Conservation (phyloP, 2,113 vertebrate genomes). For the Deroptyus accipitrinus region DNA sequence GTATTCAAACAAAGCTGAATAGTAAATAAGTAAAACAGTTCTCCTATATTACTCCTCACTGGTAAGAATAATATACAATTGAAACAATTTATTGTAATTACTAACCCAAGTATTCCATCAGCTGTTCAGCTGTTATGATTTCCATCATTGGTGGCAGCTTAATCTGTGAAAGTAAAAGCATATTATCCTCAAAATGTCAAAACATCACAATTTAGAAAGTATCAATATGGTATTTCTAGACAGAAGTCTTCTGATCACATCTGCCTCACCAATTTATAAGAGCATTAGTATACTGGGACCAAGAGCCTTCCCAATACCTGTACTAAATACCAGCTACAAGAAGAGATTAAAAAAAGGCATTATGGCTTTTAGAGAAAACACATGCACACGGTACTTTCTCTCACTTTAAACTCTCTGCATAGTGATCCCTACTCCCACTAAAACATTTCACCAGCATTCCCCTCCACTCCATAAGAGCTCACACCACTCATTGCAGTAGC, state of each 20-base stretch:
- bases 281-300: background rate
- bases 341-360: background rate
- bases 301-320: background rate
- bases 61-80: background rate
- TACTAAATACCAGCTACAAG: background rate
- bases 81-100: background rate
- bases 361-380: background rate
- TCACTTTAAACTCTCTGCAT: background rate
- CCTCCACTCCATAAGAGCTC: background rate
- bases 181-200: background rate
- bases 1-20: background rate
- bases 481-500: rapidly evolving
- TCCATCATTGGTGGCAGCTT: conserved; percentile 99
- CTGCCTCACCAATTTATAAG: background rate
- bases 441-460: background rate
- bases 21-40: background rate
- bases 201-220: background rate
- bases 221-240: background rate
- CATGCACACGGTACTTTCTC: background rate
- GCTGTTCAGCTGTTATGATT: conserved; percentile 97
- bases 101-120: conserved; percentile 99
- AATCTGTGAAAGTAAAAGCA: conserved; percentile 81
- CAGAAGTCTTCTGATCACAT: background rate
- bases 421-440: background rate
- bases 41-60: background rate